A percentile compares a stretch with the other conserved stretches of the same genome.
Conservation (phyloP, 1,140 invertebrate species). For the Microplitis demolitor region DNA sequence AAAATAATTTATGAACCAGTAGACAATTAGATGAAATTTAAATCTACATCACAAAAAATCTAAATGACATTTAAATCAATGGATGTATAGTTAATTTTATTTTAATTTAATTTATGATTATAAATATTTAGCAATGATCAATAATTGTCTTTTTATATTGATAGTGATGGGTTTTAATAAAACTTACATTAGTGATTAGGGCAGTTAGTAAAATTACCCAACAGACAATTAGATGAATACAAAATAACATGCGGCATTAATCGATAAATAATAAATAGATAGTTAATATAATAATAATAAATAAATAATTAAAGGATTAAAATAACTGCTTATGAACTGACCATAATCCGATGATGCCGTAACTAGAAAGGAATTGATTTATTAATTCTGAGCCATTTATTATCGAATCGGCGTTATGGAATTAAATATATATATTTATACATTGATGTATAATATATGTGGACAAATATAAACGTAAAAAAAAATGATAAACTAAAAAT, state of each 20-base stretch:
- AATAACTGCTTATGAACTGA: slow-evolving; percentile 47
- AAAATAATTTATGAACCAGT: background rate
- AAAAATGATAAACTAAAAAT: background rate
- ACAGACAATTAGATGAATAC: slow-evolving; percentile 12
- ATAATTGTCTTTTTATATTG: slow-evolving; percentile 2
- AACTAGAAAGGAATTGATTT: slow-evolving; percentile 52
- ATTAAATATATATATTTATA: background rate
- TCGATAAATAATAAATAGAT: slow-evolving; percentile 27
- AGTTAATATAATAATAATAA: background rate
- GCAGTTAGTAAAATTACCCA: slow-evolving; percentile 17
- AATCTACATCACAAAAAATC: no score
- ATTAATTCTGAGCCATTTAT: slow-evolving; percentile 36
- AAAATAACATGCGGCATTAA: slow-evolving; percentile 29
- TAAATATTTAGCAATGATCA: background rate
- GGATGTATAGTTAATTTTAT: no score
- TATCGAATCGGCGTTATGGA: no score
- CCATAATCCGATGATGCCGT: slow-evolving; percentile 56
- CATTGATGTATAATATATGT: background rate
- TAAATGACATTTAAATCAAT: no score
- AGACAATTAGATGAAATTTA: no score
- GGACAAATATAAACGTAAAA: background rate
- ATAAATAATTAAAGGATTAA: slow-evolving; percentile 40
- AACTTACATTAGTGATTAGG: slow-evolving; percentile 2
- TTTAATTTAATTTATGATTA: no score
- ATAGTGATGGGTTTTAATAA: background rate